Evolutionary conservation across 2,797 vertebrate species (phyloP).

Genomic region (Cyprinodon diabolis): DNA sequence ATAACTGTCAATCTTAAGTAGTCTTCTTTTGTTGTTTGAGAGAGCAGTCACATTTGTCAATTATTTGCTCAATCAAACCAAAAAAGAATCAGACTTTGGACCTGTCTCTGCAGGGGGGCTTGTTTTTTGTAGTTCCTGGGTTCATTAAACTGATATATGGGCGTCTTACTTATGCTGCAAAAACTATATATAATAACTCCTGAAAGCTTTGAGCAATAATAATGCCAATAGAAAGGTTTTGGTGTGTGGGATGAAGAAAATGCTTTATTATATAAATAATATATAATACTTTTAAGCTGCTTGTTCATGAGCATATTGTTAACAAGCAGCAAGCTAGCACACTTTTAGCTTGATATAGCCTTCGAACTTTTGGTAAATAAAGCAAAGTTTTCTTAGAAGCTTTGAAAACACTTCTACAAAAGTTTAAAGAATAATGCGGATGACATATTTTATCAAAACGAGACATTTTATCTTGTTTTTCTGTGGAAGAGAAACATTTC

Average conservation of each 20-base stretch:
- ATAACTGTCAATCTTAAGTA: slow-evolving; percentile 2
- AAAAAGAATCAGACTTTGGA: slow-evolving; percentile 67
- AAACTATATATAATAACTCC: background rate
- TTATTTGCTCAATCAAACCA: slow-evolving; percentile 71
- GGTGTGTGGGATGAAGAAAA: background rate
- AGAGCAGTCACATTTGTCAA: slow-evolving; percentile 60
- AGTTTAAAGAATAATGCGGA: no score
- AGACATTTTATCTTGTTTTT: background rate
- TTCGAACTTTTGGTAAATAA: background rate
- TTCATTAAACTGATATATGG: slow-evolving; percentile 27
- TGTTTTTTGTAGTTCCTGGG: slow-evolving; percentile 34
- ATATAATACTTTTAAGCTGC: background rate
- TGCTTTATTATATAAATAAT: background rate
- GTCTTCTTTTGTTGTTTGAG: slow-evolving; percentile 23
- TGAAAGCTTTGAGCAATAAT: background rate
- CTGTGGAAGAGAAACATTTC: background rate
- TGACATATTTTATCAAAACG: background rate
- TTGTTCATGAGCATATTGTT: background rate
- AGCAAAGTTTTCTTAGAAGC: background rate
- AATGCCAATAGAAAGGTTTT: background rate
- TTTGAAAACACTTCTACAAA: background rate
- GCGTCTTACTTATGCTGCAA: background rate
- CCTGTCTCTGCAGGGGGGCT: slow-evolving; percentile 60
- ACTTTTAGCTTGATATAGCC: background rate
- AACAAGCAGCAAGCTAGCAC: background rate